A percentile compares a stretch with the other conserved stretches of the same genome.
phyloP scores from a whole-genome alignment of 2,113 vertebrate species.

The Phrynosoma blainvillii region DNA sequence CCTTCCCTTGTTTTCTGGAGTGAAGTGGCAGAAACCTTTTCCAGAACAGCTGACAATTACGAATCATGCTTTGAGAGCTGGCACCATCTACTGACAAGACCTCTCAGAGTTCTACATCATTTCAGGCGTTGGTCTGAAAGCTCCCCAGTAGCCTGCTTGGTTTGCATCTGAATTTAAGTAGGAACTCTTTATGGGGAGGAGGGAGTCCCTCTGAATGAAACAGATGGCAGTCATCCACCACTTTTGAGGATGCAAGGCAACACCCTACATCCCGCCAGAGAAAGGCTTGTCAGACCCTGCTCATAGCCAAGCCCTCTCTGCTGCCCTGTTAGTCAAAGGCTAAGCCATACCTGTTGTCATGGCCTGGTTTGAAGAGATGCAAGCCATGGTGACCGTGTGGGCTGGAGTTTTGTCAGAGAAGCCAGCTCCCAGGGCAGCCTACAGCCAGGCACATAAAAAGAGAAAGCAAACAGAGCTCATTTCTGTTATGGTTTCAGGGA shows the following conservation, averaged over 20 bases:
- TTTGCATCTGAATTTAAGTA: not conserved
- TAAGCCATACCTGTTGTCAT: constrained; percentile 91
- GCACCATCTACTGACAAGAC: too few relatives aligned
- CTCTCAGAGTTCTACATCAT: too few relatives aligned
- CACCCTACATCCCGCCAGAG: too few relatives aligned
- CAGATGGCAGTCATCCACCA: not conserved
- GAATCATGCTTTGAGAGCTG: not conserved
- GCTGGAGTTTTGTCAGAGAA: constrained; percentile 94
- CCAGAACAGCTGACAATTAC: too few relatives aligned
- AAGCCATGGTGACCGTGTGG: constrained; percentile 98
- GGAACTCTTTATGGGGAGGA: not conserved
- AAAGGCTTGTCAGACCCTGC: not conserved
- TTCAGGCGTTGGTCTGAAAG: not conserved
- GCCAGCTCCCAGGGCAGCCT: constrained; percentile 94
- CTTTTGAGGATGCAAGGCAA: not conserved
- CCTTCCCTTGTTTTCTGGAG: too few relatives aligned
- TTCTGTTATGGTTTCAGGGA: too few relatives aligned
- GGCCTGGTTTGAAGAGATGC: constrained; percentile 97
- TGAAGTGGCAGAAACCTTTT: not conserved
- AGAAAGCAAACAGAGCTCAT: not conserved
- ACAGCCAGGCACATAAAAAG: not conserved
- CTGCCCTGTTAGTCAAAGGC: not conserved
- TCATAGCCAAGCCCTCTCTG: not conserved
- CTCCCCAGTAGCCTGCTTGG: too few relatives aligned
- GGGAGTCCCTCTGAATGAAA: too few relatives aligned